Percentiles rank a stretch among this genome's conserved stretches.
These are phyloP conservation scores for Ursus arctos DNA, from an alignment of 2,113 vertebrate species.

Conservation along the genomic window DNA sequence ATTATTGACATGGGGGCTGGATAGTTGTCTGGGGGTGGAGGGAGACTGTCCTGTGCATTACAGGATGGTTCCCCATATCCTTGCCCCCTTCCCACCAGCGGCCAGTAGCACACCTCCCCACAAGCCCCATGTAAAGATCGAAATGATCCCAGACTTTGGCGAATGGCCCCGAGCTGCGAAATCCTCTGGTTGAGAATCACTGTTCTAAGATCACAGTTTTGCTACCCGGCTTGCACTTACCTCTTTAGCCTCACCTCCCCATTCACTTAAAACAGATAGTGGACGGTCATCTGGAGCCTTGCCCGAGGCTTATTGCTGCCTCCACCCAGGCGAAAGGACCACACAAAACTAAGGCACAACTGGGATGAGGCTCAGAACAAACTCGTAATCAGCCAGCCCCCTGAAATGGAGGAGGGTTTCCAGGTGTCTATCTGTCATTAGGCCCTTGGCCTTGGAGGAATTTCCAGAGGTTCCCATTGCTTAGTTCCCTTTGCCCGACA, in stretches of 20 bases:
- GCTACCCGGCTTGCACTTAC: not conserved
- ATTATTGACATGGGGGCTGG: not conserved
- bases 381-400: not conserved
- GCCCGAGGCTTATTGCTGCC: not conserved
- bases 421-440: not conserved
- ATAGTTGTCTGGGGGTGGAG: not conserved
- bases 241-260: not conserved
- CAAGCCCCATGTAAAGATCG: not conserved
- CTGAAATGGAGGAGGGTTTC: not conserved
- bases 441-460: not conserved
- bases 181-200: not conserved
- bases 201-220: not conserved
- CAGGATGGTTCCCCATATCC: not conserved
- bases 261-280: slow-evolving; percentile 32
- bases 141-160: not conserved
- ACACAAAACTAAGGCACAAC: not conserved
- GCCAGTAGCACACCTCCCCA: not conserved
- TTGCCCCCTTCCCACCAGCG: not conserved
- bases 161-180: not conserved
- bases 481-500: not conserved
- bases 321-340: not conserved
- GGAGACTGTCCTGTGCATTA: not conserved
- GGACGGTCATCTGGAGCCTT: slow-evolving; percentile 13
- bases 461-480: not conserved
- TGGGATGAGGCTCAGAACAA: not conserved